Base-by-base conservation (phyloP, 2,113 vertebrate genomes). In the Brachypodius melanocephalos region DNA sequence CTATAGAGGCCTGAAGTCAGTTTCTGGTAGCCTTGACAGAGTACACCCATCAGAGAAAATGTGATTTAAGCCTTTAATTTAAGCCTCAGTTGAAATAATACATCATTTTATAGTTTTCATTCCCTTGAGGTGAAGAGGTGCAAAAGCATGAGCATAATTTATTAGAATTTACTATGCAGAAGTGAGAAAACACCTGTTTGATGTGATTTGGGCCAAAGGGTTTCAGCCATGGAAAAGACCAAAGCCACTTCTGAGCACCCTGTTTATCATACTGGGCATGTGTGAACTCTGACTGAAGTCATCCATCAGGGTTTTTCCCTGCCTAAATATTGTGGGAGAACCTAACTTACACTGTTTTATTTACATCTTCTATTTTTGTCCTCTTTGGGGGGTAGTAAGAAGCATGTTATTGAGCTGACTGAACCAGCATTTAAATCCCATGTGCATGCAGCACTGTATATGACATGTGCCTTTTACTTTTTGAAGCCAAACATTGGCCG, bases 401-500 rank as follows among this genome's bases (percentile, higher is more conserved):
- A 26, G 19, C 72, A 12, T 22, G 10, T 17, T 46, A 15, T 34
- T 45, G 31, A 66, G n/a, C 43, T 88, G 49, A 67, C 34, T 73
- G 58, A 69, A 29, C 12, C 8, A 72, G 22, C 48, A 14, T 32
- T 75, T 52, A 67, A 63, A n/a, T 40, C 19, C 21, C 4, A 0
- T 4, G 16, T 61, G 18, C 66, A 2, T 36, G 6, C 24, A 66
- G 16, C 45, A 12, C 28, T 83, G 18, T 76, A 4, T 74, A 3
- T 93, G 71, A 91, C 25, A 2, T 15, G 25, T 93, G 26, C 34
- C 29, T 8, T 72, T 89, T 90, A 43, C 89, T 36, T 84, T 89
- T 96, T 85, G 15, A 97, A 99, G 99, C 99, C 99, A 13, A 98
- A 99, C 97, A 99, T 99, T 5, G 98, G 99, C 40, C 98, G 98